Conservation (phyloP, 92 coral and sea anemone genomes). For the Heteractis magnifica region DNA sequence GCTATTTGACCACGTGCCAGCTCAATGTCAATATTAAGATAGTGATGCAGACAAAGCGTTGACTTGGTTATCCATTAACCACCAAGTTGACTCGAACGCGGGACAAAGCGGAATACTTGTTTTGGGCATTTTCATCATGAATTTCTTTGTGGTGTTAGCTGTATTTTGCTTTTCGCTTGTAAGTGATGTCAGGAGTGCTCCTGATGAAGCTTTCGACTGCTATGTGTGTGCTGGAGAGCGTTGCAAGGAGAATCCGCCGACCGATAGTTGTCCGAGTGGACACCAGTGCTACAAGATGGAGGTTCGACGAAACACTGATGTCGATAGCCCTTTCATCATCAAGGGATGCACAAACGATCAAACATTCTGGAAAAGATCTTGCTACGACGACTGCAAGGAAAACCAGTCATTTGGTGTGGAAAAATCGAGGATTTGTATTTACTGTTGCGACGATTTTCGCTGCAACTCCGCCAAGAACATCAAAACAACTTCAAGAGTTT, state of each 20-base stretch:
- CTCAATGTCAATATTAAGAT: slow-evolving; percentile 19
- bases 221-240: slow-evolving; percentile 27
- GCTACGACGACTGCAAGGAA: slow-evolving; percentile 42
- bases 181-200: not conserved
- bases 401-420: slow-evolving; percentile 38
- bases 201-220: slow-evolving; percentile 31
- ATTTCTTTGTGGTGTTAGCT: not conserved
- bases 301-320: slow-evolving; percentile 30
- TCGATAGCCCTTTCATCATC: slow-evolving; percentile 41
- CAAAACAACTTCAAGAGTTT: slow-evolving; percentile 8
- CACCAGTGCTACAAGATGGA: slow-evolving; percentile 43
- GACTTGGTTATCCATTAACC: slow-evolving; percentile 25
- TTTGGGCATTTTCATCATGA: slow-evolving; percentile 16
- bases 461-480: slow-evolving; percentile 29
- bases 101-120: not conserved
- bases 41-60: not conserved
- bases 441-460: slow-evolving; percentile 36
- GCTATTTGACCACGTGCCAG: slow-evolving; percentile 18
- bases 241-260: slow-evolving; percentile 10
- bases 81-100: not conserved
- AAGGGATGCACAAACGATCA: slow-evolving; percentile 65
- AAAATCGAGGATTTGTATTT: slow-evolving; percentile 30
- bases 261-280: slow-evolving; percentile 20
- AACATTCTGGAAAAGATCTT: slow-evolving; percentile 49
- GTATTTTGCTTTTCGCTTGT: slow-evolving; percentile 1